These are phyloP conservation scores for Acromyrmex echinatior DNA, from an alignment of 1,140 invertebrate genomes.

Conservation along the genomic window DNA sequence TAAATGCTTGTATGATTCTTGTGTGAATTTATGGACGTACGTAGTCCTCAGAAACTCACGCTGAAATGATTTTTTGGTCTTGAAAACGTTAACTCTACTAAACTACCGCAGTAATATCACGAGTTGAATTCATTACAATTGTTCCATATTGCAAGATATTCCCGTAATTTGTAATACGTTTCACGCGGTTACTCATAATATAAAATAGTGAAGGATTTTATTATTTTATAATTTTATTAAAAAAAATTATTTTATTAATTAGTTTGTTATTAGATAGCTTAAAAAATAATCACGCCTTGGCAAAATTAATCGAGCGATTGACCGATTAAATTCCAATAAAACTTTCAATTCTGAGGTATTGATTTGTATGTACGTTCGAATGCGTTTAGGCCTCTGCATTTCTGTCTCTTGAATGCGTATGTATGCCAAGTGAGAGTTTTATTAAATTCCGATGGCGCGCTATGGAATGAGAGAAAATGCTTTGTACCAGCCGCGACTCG, in stretches of 20 bases:
- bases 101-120: too few relatives aligned
- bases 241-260: constrained; percentile 11
- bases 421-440: constrained; percentile 65
- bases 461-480: constrained; percentile 72
- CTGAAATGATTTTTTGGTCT: too few relatives aligned
- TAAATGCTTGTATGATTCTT: too few relatives aligned
- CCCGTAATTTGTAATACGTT: not conserved
- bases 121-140: not conserved
- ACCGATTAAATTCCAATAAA: constrained; percentile 61
- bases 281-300: constrained; percentile 32
- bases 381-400: constrained; percentile 62
- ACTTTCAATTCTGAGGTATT: constrained; percentile 44
- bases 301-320: not conserved
- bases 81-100: too few relatives aligned
- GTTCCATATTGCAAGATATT: not conserved
- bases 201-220: not conserved
- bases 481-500: constrained; percentile 63
- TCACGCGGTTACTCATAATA: not conserved
- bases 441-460: constrained; percentile 74
- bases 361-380: constrained; percentile 54
- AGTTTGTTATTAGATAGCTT: not conserved
- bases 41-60: too few relatives aligned
- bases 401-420: constrained; percentile 61
- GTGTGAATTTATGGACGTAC: too few relatives aligned
- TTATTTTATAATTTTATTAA: not conserved